Base-by-base conservation (phyloP, 2,113 vertebrate species). In the Barnardius zonarius region DNA sequence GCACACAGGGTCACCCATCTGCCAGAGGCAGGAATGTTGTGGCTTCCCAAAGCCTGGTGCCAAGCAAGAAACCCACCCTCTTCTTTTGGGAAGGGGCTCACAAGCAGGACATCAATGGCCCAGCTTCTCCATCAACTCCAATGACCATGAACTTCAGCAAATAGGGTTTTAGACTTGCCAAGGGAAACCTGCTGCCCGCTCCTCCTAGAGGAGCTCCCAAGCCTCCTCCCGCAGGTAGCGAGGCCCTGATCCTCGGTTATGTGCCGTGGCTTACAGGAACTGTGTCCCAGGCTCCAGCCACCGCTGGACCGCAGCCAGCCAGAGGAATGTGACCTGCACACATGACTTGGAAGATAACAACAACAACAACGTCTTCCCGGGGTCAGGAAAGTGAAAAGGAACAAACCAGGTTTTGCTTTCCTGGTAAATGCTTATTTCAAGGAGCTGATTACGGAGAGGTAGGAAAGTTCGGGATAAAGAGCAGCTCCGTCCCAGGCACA, bases 91-190 rank as follows among this genome's bases (percentile, higher is more conserved):
- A 68, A 86, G 23, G 8, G 39, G 43, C 15, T 88, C 49, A 8
- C 31, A 17, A 24, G 13, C 4, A 2, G 7, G 3, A 35, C 3
- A n/a, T 24, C 7, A 9, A 4, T 1, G 1, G 5, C 31, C 8
- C 35, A 6, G 4, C 57, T 39, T 13, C 43, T 30, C 48, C 70
- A 69, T n/a, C 70, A 19, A 10, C 35, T 30, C 69, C 49, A 11
- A 3, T 2, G 17, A 51, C 33, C 66, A 44, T 3, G 0, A 23
- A 43, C 24, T 76, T 39, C 0, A 43, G 9, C 35, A 0, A 0
- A 18, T 3, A 13, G 24, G 13, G 15, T 20, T 61, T 51, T 10
- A 1, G 12, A 2, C 20, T 69, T n/a, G 27, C 15, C 5, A 11
- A 17, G 61, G 61, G 51, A 73, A 25, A 12, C 5, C 39, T 5